A percentile compares a stretch with the other conserved stretches of the same genome.
phyloP scores from a whole-genome alignment of 2,797 vertebrate genomes.

The Malacoraja senta region DNA sequence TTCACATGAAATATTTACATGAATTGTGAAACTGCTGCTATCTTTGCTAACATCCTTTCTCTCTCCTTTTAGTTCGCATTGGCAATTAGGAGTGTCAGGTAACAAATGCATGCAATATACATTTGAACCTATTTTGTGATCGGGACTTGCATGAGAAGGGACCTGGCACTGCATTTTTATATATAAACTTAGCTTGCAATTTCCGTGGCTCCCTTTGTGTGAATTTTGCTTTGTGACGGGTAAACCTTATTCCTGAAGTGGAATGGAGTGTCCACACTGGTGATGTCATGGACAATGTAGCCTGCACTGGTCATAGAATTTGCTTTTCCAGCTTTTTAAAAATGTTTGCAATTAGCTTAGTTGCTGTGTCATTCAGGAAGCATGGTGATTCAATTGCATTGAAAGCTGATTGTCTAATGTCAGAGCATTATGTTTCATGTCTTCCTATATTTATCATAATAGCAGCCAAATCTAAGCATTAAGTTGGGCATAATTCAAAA shows the following conservation, averaged over 20 bases:
- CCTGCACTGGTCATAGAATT: neutral
- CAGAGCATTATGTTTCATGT: neutral
- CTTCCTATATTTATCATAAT: neutral
- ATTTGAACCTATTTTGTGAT: neutral
- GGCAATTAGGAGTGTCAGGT: constrained; percentile 36
- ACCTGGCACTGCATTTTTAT: neutral
- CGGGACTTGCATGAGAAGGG: neutral
- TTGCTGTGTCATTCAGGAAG: neutral
- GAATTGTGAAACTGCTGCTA: neutral
- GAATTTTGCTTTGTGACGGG: too few relatives aligned
- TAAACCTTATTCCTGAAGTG: too few relatives aligned
- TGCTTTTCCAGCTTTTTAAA: neutral
- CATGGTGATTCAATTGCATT: neutral
- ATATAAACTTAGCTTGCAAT: too few relatives aligned
- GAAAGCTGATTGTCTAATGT: neutral
- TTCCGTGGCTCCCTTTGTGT: neutral
- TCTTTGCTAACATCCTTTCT: constrained; percentile 33
- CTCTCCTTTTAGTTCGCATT: constrained; percentile 34
- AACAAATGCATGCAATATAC: constrained; percentile 35
- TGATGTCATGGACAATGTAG: neutral
- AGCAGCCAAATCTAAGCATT: neutral
- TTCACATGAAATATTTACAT: neutral
- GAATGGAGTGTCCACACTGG: neutral
- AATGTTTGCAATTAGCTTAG: neutral
- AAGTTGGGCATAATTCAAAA: too few relatives aligned